Conservation (phyloP, 2,888 invertebrate genomes). For the Diloba caeruleocephala region DNA sequence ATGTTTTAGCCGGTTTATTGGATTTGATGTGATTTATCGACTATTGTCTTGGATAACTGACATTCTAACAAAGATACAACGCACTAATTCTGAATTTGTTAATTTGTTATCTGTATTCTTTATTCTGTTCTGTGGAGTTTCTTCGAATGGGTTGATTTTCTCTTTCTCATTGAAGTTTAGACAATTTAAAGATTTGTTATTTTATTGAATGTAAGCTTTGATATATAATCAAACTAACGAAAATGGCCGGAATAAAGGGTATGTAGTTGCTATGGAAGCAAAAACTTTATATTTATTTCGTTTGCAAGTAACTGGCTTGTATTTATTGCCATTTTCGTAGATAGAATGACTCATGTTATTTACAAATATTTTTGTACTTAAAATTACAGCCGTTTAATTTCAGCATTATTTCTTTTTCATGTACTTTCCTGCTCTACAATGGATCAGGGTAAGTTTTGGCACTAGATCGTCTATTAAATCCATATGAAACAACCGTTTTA, state of each 20-base stretch:
- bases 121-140: slow-evolving; percentile 12
- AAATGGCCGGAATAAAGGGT: slow-evolving; percentile 88
- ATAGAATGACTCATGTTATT: slow-evolving; percentile 79
- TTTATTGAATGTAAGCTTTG: slow-evolving; percentile 27
- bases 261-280: slow-evolving; percentile 30
- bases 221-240: slow-evolving; percentile 32
- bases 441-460: slow-evolving; percentile 72
- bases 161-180: slow-evolving; percentile 19
- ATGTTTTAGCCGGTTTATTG: no score
- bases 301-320: background rate
- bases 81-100: background rate
- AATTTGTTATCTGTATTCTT: background rate
- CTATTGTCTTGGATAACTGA: no score
- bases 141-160: background rate
- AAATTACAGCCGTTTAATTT: slow-evolving; percentile 36
- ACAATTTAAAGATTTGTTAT: slow-evolving; percentile 25
- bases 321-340: slow-evolving; percentile 47
- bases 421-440: slow-evolving; percentile 54
- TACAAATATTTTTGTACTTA: slow-evolving; percentile 67
- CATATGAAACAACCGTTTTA: no score
- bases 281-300: background rate
- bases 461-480: background rate
- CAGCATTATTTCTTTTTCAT: slow-evolving; percentile 70
- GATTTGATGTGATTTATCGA: no score
- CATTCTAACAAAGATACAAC: no score